These are phyloP conservation scores for Cottoperca gobio DNA, from an alignment of 2,797 vertebrate genomes.

Conservation along the genomic window DNA sequence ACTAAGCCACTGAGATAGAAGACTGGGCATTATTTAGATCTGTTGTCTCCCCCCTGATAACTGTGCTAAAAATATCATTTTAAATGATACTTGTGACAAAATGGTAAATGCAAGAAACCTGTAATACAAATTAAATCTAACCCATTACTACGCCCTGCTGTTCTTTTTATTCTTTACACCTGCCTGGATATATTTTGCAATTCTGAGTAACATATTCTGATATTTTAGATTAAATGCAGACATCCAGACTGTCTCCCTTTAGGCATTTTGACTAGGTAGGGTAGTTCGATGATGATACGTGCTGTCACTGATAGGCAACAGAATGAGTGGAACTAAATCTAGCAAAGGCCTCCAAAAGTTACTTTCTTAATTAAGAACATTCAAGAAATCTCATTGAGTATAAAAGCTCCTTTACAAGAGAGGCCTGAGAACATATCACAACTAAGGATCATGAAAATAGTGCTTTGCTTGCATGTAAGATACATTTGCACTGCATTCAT, in stretches of 20 bases:
- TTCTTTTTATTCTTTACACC: not conserved
- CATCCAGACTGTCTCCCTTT: not conserved
- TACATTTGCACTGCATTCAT: not conserved
- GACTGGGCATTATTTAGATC: not conserved
- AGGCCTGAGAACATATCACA: no score
- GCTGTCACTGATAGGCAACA: no score
- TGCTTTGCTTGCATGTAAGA: not conserved
- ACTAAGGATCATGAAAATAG: no score
- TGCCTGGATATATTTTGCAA: not conserved
- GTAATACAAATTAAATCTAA: not conserved
- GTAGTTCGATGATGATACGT: no score
- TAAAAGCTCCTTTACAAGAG: no score
- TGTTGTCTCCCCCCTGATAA: not conserved
- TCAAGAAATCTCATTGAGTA: no score
- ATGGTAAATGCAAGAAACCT: not conserved
- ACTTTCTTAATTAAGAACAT: not conserved
- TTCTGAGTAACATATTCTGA: no score
- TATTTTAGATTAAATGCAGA: not conserved
- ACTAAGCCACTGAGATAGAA: constrained; percentile 1
- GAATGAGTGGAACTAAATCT: no score
- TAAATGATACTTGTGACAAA: not conserved
- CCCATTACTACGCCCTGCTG: not conserved
- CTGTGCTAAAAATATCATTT: not conserved
- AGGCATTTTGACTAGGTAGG: not conserved
- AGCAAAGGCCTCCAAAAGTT: no score